Conservation (phyloP, 2,888 invertebrate species). For the Melolontha melolontha region DNA sequence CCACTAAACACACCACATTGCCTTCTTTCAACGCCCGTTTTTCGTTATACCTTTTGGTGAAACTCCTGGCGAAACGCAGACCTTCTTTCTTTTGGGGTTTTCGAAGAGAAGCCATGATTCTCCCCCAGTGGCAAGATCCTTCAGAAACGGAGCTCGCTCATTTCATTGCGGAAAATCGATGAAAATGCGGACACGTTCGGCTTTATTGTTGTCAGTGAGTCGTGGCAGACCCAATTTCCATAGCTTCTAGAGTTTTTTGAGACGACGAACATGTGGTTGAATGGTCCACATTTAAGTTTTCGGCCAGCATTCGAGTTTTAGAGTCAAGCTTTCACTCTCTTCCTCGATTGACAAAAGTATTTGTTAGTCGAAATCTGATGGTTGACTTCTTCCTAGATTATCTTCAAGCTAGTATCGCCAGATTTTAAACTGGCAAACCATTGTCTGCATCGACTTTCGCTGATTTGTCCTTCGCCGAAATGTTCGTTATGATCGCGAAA, state of each 20-base stretch:
- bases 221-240: constrained; percentile 36
- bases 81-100: constrained; percentile 36
- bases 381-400: constrained; percentile 24
- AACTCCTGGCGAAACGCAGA: constrained; percentile 20
- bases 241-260: constrained; percentile 39
- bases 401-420: constrained; percentile 7
- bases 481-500: background rate
- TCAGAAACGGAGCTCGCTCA: constrained; percentile 17
- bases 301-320: constrained; percentile 30
- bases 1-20: constrained; percentile 37
- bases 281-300: constrained; percentile 31
- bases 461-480: background rate
- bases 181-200: too few relatives aligned
- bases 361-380: background rate
- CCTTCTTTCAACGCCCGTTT: constrained; percentile 17
- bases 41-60: constrained; percentile 15
- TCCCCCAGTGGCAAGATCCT: constrained; percentile 24
- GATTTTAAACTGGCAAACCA: background rate
- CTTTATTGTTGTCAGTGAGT: constrained; percentile 5
- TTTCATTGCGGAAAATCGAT: constrained; percentile 12
- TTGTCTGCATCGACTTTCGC: background rate
- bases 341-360: constrained; percentile 36
- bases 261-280: constrained; percentile 33
- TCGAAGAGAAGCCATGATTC: constrained; percentile 28
- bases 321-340: constrained; percentile 39